Conservation (phyloP, 2,113 vertebrate species). For the Cephalopholis sonnerati region DNA sequence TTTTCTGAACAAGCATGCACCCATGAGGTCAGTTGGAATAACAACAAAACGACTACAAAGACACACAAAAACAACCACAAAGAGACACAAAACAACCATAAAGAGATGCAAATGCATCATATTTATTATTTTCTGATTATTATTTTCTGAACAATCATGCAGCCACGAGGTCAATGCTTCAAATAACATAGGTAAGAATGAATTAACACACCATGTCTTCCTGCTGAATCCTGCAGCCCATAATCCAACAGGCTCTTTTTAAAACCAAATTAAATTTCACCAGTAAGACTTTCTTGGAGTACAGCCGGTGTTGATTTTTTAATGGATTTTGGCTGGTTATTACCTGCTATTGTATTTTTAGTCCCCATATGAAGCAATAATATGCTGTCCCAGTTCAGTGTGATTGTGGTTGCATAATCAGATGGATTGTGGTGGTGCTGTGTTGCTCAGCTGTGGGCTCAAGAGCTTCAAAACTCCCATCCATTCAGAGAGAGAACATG, state of each 20-base stretch:
- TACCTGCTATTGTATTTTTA: constrained; percentile 50
- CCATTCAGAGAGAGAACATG: too few relatives aligned
- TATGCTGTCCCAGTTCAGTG: constrained; percentile 34
- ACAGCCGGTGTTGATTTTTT: constrained; percentile 19
- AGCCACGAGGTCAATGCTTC: not conserved
- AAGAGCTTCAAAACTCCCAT: constrained; percentile 34
- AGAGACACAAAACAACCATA: not conserved
- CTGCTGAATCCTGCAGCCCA: not conserved
- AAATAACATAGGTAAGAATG: not conserved
- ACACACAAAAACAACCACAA: not conserved
- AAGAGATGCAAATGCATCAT: not conserved
- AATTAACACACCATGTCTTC: not conserved
- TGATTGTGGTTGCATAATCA: constrained; percentile 50
- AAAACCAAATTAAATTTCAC: constrained; percentile 6
- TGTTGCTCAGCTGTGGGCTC: constrained; percentile 43
- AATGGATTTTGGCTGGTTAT: constrained; percentile 47
- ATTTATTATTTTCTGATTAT: too few relatives aligned
- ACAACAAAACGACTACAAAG: not conserved
- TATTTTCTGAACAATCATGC: not conserved
- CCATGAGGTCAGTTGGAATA: too few relatives aligned
- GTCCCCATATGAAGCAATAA: constrained; percentile 29
- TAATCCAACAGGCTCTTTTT: not conserved
- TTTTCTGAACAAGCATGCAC: too few relatives aligned
- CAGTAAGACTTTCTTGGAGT: constrained; percentile 22
- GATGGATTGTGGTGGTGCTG: constrained; percentile 1